These are phyloP conservation scores for Hydra vulgaris DNA, from an alignment of 30 jellyfish, hydroid and myxozoan genomes.

Conservation along the genomic window DNA sequence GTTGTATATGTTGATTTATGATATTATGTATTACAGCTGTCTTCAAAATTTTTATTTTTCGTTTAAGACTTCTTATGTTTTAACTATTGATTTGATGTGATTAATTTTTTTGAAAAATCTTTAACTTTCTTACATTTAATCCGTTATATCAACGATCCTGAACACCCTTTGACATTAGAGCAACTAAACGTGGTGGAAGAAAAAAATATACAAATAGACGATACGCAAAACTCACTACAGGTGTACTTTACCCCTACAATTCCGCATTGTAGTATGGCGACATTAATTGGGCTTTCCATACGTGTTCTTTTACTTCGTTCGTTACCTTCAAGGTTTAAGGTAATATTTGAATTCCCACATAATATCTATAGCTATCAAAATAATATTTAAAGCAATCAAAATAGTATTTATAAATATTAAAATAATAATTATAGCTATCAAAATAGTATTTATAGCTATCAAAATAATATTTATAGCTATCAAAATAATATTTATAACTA, in stretches of 20 bases:
- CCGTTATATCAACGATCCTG: constrained; percentile 86
- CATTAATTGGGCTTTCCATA: constrained; percentile 79
- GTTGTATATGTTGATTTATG: no score
- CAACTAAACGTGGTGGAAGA: constrained; percentile 77
- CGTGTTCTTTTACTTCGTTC: constrained; percentile 75
- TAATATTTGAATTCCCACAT: not conserved
- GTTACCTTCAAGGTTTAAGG: constrained; percentile 82
- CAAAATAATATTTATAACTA: no score
- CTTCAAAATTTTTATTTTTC: no score
- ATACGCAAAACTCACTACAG: constrained; percentile 33
- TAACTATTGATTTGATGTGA: not conserved
- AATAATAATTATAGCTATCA: no score
- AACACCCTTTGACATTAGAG: constrained; percentile 84
- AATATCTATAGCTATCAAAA: not conserved
- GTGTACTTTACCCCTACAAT: constrained; percentile 86
- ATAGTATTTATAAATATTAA: no score
- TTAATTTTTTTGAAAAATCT: not conserved
- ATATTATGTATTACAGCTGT: no score
- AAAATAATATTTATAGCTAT: no score
- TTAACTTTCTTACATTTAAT: constrained; percentile 38
- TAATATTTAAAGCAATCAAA: no score
- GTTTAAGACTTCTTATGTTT: no score
- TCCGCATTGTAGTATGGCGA: constrained; percentile 97
- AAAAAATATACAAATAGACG: constrained; percentile 51
- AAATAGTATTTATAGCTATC: no score